These are phyloP conservation scores for Masnerella sp. DNA, from an alignment of 2,888 invertebrate genomes.

Conservation along the genomic window DNA sequence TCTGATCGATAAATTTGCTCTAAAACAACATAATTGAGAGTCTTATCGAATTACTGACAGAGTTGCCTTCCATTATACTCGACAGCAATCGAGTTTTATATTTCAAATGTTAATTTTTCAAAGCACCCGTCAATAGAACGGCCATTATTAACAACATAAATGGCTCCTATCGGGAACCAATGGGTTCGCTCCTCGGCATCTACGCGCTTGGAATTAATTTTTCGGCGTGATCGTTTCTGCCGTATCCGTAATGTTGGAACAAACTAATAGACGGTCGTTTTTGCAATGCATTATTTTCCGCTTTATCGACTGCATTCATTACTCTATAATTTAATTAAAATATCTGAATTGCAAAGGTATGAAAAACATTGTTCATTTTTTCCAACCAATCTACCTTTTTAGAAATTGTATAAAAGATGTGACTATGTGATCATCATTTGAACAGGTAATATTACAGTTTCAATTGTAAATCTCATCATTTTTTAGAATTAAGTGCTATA, in stretches of 20 bases:
- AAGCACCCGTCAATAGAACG: not conserved
- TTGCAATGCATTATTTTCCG: slow-evolving; percentile 4
- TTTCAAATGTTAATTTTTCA: slow-evolving; percentile 9
- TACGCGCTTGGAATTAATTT: not conserved
- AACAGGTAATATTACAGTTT: too few species aligned
- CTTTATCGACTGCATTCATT: slow-evolving; percentile 8
- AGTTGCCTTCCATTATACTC: slow-evolving; percentile 4
- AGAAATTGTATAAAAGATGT: too few species aligned
- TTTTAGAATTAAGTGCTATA: too few species aligned
- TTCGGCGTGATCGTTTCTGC: not conserved
- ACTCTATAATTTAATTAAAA: slow-evolving; percentile 7
- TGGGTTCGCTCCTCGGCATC: not conserved
- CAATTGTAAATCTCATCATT: too few species aligned
- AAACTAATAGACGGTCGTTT: not conserved
- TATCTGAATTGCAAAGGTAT: slow-evolving; percentile 3
- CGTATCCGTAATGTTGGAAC: not conserved
- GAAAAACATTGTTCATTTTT: not conserved
- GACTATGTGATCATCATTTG: too few species aligned
- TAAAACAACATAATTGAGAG: slow-evolving; percentile 11
- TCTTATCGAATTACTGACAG: slow-evolving; percentile 15
- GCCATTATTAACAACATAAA: not conserved
- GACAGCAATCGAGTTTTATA: slow-evolving; percentile 9
- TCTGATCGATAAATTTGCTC: not conserved
- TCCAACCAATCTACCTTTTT: too few species aligned
- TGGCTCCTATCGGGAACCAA: not conserved